Conservation (phyloP, 2,113 vertebrate genomes). For the Stomatorhinus ivindoensis region DNA sequence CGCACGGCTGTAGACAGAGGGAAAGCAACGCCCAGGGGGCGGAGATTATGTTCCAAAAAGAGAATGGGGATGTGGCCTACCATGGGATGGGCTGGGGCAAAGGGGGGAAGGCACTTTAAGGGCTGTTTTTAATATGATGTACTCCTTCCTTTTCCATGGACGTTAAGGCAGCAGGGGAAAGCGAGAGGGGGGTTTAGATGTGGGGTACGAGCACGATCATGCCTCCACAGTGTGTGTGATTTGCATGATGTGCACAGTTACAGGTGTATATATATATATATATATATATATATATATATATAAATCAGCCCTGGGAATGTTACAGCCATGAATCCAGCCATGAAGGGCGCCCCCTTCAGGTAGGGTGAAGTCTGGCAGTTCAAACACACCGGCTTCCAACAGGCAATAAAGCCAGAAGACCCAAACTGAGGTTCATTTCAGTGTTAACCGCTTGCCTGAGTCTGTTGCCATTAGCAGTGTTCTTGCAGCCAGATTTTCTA, state of each 20-base stretch:
- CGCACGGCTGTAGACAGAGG: not conserved
- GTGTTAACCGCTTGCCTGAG: not conserved
- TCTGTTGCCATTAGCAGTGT: not conserved
- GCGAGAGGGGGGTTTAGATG: not conserved
- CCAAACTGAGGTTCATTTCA: not conserved
- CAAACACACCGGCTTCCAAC: not conserved
- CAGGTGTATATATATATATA: not conserved
- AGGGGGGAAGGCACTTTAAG: constrained; percentile 11
- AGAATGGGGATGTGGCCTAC: no score
- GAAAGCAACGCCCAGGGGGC: not conserved
- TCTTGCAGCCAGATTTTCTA: not conserved
- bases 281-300: not conserved
- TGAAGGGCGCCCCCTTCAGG: not conserved
- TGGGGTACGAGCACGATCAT: not conserved
- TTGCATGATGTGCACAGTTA: not conserved
- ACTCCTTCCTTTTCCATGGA: constrained; percentile 19
- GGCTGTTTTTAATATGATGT: constrained; percentile 14
- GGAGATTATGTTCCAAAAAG: not conserved
- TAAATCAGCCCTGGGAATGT: not conserved
- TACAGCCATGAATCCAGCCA: not conserved
- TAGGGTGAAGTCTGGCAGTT: not conserved
- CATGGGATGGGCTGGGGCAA: not conserved
- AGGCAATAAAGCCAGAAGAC: not conserved
- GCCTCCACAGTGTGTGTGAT: not conserved
- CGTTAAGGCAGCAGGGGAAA: not conserved